phyloP scores from a whole-genome alignment of 2,797 vertebrate species.

The Lindbergichthys nudifrons region DNA sequence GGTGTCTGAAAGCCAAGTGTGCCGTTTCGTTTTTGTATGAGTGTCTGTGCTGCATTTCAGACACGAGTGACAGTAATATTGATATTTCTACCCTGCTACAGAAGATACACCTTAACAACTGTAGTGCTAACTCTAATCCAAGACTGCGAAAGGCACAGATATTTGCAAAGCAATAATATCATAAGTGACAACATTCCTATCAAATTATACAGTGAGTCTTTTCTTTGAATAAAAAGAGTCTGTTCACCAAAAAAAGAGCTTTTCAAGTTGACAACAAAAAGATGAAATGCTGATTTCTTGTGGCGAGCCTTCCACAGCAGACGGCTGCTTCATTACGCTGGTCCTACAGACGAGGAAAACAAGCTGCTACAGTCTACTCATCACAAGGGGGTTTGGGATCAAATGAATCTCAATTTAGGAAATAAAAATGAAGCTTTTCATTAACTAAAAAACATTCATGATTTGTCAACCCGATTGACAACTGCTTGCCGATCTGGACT shows the following conservation, averaged over 20 bases:
- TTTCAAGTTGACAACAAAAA: constrained; percentile 75
- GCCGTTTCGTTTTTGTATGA: constrained; percentile 49
- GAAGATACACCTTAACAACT: constrained; percentile 76
- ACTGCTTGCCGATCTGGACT: constrained; percentile 40
- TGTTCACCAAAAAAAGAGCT: constrained; percentile 50
- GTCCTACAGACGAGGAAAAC: constrained; percentile 64
- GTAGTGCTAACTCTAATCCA: constrained; percentile 78
- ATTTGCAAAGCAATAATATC: constrained; percentile 82
- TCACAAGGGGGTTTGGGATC: constrained; percentile 58
- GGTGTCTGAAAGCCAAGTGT: constrained; percentile 61
- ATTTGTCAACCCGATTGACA: constrained; percentile 59
- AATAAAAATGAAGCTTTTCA: constrained; percentile 49
- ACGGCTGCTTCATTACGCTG: constrained; percentile 76
- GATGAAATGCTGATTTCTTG: constrained; percentile 74
- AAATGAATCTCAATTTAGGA: constrained; percentile 52
- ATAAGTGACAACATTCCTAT: constrained; percentile 80
- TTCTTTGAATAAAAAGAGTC: constrained; percentile 66
- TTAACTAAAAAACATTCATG: constrained; percentile 52
- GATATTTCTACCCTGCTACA: constrained; percentile 77
- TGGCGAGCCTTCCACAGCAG: constrained; percentile 77
- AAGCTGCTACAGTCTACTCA: constrained; percentile 69
- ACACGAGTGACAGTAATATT: constrained; percentile 66
- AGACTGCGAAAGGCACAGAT: constrained; percentile 83
- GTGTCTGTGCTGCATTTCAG: constrained; percentile 57
- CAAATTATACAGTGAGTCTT: constrained; percentile 76